These are phyloP conservation scores for Cosmorhoe ocellata DNA, from an alignment of 2,888 invertebrate species.

Conservation along the genomic window DNA sequence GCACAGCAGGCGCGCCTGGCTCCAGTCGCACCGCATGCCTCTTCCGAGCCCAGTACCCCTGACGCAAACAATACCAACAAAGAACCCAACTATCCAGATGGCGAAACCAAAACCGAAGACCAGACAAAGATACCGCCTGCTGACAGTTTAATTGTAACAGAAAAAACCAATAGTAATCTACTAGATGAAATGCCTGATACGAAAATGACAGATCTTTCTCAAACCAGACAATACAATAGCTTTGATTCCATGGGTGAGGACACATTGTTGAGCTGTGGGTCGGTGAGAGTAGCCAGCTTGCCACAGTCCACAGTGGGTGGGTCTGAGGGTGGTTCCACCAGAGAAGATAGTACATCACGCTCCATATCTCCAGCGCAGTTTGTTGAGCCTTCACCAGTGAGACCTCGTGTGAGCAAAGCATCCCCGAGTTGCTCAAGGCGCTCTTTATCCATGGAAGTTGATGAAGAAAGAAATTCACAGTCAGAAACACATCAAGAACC, in stretches of 20 bases:
- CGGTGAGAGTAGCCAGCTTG: constrained; percentile 67
- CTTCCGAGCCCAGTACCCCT: constrained; percentile 60
- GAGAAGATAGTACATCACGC: constrained; percentile 72
- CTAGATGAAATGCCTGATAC: constrained; percentile 79
- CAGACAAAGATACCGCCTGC: constrained; percentile 71
- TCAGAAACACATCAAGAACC: constrained; percentile 69
- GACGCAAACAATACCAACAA: constrained; percentile 61
- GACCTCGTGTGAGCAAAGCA: constrained; percentile 60
- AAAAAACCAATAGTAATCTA: constrained; percentile 73
- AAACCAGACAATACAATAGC: constrained; percentile 75
- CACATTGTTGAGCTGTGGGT: constrained; percentile 70
- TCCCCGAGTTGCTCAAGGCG: constrained; percentile 76
- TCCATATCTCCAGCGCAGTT: constrained; percentile 76
- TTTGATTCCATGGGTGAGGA: constrained; percentile 79
- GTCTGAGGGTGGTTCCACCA: constrained; percentile 61
- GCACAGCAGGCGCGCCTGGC: constrained; percentile 52
- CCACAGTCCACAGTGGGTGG: constrained; percentile 65
- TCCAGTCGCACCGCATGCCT: constrained; percentile 47
- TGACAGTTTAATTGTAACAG: constrained; percentile 75
- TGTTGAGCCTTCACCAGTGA: constrained; percentile 71
- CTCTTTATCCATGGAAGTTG: constrained; percentile 77
- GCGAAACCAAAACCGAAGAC: constrained; percentile 62
- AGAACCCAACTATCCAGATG: constrained; percentile 66
- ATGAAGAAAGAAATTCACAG: constrained; percentile 75
- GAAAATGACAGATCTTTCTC: constrained; percentile 78